Percentiles rank a stretch among this genome's conserved stretches.
phyloP scores from a whole-genome alignment of 92 coral and sea anemone species.

The Zoanthus sociatus region DNA sequence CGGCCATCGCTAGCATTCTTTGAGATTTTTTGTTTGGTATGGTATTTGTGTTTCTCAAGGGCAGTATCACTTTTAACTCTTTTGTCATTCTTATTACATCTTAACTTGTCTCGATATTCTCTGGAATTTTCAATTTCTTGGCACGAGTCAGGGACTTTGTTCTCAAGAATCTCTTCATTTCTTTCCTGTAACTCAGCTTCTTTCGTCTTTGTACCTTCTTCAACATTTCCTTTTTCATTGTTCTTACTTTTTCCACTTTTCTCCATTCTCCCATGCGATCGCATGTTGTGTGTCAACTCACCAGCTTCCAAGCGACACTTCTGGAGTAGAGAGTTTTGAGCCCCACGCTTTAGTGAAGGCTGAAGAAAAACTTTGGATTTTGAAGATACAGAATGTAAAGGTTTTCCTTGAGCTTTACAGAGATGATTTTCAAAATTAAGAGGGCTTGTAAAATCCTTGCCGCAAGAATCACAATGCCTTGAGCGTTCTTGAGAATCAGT shows the following conservation, averaged over 20 bases:
- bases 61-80: neutral
- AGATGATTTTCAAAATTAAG: slow-evolving; percentile 9
- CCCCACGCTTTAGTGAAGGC: neutral
- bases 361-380: neutral
- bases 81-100: slow-evolving; percentile 1
- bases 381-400: neutral
- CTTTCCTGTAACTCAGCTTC: neutral
- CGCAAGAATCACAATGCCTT: slow-evolving; percentile 13
- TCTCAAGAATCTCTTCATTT: neutral
- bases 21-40: neutral
- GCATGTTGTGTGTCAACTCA: slow-evolving; percentile 34
- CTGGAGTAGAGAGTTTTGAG: slow-evolving; percentile 13
- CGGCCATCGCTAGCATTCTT: neutral
- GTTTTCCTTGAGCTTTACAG: neutral
- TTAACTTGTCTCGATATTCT: neutral
- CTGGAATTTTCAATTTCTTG: neutral
- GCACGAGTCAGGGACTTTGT: neutral
- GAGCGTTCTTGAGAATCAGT: neutral
- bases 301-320: slow-evolving; percentile 42
- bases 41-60: neutral
- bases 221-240: neutral
- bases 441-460: neutral
- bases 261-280: slow-evolving; percentile 6
- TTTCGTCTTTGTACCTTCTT: neutral
- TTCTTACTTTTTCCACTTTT: neutral